Conservation (phyloP, 2,888 invertebrate genomes). For the Lamellibrachia satsuma region DNA sequence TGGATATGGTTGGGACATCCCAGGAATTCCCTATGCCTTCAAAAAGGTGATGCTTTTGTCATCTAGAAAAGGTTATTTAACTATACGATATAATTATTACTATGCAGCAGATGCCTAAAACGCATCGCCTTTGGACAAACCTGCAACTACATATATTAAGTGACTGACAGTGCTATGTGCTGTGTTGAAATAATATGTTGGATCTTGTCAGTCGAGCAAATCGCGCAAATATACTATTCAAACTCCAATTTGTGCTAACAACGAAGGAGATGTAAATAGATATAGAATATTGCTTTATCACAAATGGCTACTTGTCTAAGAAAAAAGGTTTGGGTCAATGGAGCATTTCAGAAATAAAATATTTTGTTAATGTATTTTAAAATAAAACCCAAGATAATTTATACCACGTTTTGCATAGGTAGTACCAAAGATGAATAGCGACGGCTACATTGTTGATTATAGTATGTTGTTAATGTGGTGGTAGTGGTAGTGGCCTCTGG, state of each 20-base stretch:
- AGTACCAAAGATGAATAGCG: not conserved
- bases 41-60: not conserved
- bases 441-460: not conserved
- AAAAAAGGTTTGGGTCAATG: not conserved
- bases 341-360: not conserved
- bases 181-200: not conserved
- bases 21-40: not conserved
- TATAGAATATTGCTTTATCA: not conserved
- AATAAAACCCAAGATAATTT: not conserved
- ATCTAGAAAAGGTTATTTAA: not conserved
- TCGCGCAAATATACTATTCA: not conserved
- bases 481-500: not conserved
- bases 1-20: not conserved
- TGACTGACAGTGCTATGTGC: not conserved
- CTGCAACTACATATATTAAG: not conserved
- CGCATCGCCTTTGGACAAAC: too few relatives aligned
- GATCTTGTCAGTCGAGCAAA: not conserved
- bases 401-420: not conserved
- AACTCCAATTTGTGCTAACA: not conserved
- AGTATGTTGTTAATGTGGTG: not conserved
- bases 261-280: not conserved
- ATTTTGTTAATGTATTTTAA: too few relatives aligned
- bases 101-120: not conserved
- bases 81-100: too few relatives aligned
- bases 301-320: not conserved